Base-by-base conservation (phyloP, 2,888 invertebrate genomes). In the Ceratothoa steindachneri region DNA sequence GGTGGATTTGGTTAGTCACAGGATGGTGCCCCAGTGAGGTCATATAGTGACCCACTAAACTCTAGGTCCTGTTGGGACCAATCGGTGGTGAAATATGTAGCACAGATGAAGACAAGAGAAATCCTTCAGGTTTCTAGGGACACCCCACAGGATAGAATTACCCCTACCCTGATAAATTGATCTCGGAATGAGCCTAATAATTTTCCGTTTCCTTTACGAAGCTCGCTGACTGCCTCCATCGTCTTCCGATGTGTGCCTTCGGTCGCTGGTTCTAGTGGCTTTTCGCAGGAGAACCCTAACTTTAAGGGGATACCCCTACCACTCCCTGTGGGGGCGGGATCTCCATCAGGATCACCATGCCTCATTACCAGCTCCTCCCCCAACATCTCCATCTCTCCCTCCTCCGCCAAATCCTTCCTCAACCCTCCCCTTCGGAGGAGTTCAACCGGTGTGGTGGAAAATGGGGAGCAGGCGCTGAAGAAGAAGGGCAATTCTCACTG, bases 191-290 rank as follows among this genome's bases (percentile, higher is more conserved):
- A n/a, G n/a, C n/a, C n/a, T n/a, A n/a, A n/a, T n/a, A n/a, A n/a
- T n/a, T n/a, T n/a, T n/a, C n/a, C n/a, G n/a, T n/a, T n/a, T n/a
- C n/a, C n/a, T n/a, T 7, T 64, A 15, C 41, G 22, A 29, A 67
- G 67, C 41, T 82, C 83, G 9, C 84, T 87, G 81, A 85, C 83
- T 9, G 85, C 87, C 0, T 86, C 87, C 2, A 83, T 86, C 1
- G 81, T 86, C 30, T 87, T 87, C 81, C 83, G 86, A 80, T 86
- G 87, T 1, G 85, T 87, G 0, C 81, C 84, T 15, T 83, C 84
- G 1, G 84, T 85, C 7, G 82, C 82, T 65, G 80, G 80, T 68
- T 81, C 80, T 75, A 81, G 80, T 78, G 67, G 80, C 30, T 73
- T 77, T 67, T 74, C 75, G 19, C 69, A 69, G 64, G 75, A 72